Evolutionary conservation across 2,888 invertebrate genomes (phyloP), one percentile per base, ranked within the genome.

Genomic region (Erebia epiphron): DNA sequence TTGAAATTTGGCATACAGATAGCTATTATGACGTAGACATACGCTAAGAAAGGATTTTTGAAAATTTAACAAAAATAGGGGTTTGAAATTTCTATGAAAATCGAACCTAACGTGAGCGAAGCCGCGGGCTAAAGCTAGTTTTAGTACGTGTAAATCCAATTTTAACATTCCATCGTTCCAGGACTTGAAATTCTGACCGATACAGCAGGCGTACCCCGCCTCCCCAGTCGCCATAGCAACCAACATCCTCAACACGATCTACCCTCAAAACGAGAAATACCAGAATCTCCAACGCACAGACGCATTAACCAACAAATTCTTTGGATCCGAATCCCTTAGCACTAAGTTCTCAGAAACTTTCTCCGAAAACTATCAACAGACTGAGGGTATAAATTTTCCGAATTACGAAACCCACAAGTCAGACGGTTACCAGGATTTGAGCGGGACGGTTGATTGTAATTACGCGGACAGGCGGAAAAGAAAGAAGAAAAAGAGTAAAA

Each of bases 121-220:
- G 26, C 26, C 26, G 26, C 26, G 26, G 26, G 0, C 26, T 3
- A 26, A 3, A 26, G 26, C 26, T 26, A 26, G 26, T 26, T 26
- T 26, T 26, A 26, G 26, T 26, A 26, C 4, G 13, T 49, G 49
- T 4, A 11, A 14, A 49, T 49, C 49, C 16, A 52, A 52, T 52
- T 79, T n/a, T 9, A 7, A 41, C 18, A 66, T 67, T 50, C 21
- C 56, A 14, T 54, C 18, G 18, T 73, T 82, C 77, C 84, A 94
- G 93, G 95, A 95, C 78, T 82, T 95, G 86, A 95, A 95, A 81
- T 95, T 95, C 94, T 95, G 95, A 95, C 94, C 94, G 82, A 82
- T 86, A 77, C 88, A 87, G 8, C 90, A 87, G 84, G 85, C 86
- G 18, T 86, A 91, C 77, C 80, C 90, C 74, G 82, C 89, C 83